Evolutionary conservation across 2,113 vertebrate genomes (phyloP).

Genomic region (Zosterops japonicus): DNA sequence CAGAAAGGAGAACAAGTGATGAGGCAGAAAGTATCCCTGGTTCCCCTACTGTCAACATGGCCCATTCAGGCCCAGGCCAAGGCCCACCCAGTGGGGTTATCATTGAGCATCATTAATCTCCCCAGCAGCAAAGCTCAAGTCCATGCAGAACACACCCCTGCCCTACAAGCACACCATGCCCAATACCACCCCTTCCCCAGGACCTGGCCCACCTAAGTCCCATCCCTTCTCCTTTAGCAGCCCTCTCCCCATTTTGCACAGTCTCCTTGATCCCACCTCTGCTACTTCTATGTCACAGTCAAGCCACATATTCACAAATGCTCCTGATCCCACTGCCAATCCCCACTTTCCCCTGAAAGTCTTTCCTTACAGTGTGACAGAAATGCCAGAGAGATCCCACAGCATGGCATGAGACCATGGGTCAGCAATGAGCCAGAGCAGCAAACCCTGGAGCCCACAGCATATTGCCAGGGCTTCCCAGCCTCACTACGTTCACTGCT

Average conservation of each 20-base stretch:
- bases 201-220: background rate
- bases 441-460: background rate
- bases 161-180: background rate
- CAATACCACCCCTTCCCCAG: background rate
- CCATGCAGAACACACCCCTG: background rate
- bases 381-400: background rate
- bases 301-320: background rate
- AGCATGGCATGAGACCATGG: fast-evolving
- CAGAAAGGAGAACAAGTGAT: background rate
- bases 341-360: background rate
- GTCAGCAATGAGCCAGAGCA: background rate
- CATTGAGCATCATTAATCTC: background rate
- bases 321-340: background rate
- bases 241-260: background rate
- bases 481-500: background rate
- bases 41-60: fast-evolving
- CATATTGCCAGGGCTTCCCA: background rate
- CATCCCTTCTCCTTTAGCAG: background rate
- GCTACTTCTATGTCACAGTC: background rate
- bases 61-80: background rate
- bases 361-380: background rate
- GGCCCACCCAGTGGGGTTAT: fast-evolving
- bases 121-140: background rate
- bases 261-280: background rate
- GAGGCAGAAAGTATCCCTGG: background rate